Percentiles rank a stretch among this genome's conserved stretches.
phyloP scores from a whole-genome alignment of 2,797 vertebrate species.

The Trematomus bernacchii region DNA sequence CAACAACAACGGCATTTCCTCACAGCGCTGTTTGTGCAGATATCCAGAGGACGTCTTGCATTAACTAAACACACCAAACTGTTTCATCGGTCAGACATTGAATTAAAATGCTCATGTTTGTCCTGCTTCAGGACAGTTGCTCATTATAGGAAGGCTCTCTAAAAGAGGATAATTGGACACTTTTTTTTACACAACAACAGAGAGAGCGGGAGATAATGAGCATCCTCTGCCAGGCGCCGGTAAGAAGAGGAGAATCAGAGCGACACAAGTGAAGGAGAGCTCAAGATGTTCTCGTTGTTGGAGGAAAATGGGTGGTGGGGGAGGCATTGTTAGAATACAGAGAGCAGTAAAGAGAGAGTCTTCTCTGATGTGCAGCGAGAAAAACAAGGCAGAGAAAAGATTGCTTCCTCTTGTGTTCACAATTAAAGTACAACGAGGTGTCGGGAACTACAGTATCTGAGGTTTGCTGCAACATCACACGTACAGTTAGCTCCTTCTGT shows the following conservation, averaged over 20 bases:
- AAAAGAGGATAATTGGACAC: slow-evolving; percentile 68
- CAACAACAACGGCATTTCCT: slow-evolving; percentile 29
- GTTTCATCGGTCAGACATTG: slow-evolving; percentile 51
- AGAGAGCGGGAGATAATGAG: slow-evolving; percentile 70
- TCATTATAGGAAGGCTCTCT: slow-evolving; percentile 71
- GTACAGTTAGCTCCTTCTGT: slow-evolving; percentile 9
- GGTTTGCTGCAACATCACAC: slow-evolving; percentile 16
- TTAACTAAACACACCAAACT: slow-evolving; percentile 36
- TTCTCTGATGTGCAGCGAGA: slow-evolving; percentile 45
- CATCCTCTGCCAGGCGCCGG: slow-evolving; percentile 61
- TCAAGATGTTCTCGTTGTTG: slow-evolving; percentile 66
- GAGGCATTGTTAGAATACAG: slow-evolving; percentile 58
- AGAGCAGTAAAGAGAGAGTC: slow-evolving; percentile 20
- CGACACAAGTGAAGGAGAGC: slow-evolving; percentile 43
- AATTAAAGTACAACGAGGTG: slow-evolving; percentile 42
- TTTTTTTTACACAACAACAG: slow-evolving; percentile 55
- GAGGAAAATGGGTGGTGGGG: slow-evolving; percentile 34
- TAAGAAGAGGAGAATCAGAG: slow-evolving; percentile 53
- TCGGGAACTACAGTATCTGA: background rate
- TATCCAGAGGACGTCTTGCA: slow-evolving; percentile 30
- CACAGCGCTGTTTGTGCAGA: background rate
- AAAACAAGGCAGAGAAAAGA: slow-evolving; percentile 46
- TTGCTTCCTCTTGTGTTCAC: slow-evolving; percentile 31
- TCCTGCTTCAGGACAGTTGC: slow-evolving; percentile 66
- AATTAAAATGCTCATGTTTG: slow-evolving; percentile 48